A percentile compares a stretch with the other conserved stretches of the same genome.
phyloP scores from a whole-genome alignment of 2,113 vertebrate genomes.

The Solea solea region DNA sequence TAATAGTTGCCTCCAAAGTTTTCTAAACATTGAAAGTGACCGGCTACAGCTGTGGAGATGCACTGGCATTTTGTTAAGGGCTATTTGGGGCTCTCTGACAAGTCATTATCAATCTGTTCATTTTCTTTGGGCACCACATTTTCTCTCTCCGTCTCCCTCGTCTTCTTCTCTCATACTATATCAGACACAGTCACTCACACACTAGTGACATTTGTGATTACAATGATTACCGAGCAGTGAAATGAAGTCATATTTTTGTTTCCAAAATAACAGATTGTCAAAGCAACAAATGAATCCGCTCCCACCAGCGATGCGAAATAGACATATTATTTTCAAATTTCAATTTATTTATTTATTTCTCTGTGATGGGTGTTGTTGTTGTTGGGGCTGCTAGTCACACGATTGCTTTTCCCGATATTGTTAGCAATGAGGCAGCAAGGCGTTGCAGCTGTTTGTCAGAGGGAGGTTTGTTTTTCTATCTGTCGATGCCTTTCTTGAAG shows the following conservation, averaged over 20 bases:
- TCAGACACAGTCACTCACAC: conserved; percentile 8
- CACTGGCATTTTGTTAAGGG: conserved; percentile 32
- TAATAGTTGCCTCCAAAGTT: conserved; percentile 11
- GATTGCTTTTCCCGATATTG: conserved; percentile 51
- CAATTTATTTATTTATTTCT: conserved; percentile 69
- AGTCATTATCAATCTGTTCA: conserved; percentile 71
- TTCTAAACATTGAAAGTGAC: conserved; percentile 25
- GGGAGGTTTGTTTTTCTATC: conserved; percentile 29
- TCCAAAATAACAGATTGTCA: conserved; percentile 72
- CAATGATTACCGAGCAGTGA: conserved; percentile 64
- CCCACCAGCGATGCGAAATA: conserved; percentile 59
- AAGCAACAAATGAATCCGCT: conserved; percentile 71
- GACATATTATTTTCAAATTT: conserved; percentile 73
- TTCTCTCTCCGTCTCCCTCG: background rate
- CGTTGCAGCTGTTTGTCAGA: conserved; percentile 32
- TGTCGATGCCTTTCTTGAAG: conserved; percentile 18
- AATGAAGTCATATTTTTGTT: conserved; percentile 74
- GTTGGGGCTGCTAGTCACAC: conserved; percentile 61
- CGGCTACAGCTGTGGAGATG: conserved; percentile 42
- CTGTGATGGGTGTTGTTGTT: conserved; percentile 32
- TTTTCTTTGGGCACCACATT: conserved; percentile 7
- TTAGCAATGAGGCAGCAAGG: conserved; percentile 59
- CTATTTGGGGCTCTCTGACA: conserved; percentile 46
- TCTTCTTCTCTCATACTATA: conserved; percentile 11
- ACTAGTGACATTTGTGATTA: conserved; percentile 61